These are phyloP conservation scores for Apis dorsata DNA, from an alignment of 1,140 invertebrate genomes.

Conservation along the genomic window DNA sequence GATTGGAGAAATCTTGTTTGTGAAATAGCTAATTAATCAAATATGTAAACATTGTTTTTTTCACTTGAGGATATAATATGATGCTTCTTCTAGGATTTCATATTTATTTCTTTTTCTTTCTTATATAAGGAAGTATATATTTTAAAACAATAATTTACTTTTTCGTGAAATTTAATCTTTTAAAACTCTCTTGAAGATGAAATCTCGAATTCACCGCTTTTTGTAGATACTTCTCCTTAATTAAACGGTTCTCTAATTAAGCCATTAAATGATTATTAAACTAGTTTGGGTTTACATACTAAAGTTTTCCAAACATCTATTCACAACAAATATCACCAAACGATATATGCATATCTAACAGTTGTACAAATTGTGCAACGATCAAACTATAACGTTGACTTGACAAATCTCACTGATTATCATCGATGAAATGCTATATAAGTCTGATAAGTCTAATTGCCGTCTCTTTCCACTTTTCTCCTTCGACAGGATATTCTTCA, in stretches of 20 bases:
- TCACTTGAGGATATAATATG: conserved; percentile 33
- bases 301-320: background rate
- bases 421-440: background rate
- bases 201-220: background rate
- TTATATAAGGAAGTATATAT: background rate
- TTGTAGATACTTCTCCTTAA: background rate
- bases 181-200: too few relatives aligned
- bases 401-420: background rate
- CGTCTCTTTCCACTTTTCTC: background rate
- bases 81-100: background rate
- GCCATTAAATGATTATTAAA: background rate
- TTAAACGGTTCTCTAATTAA: background rate
- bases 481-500: background rate
- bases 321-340: background rate
- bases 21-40: background rate
- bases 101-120: background rate
- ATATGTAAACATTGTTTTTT: conserved; percentile 9
- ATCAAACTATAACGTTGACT: background rate
- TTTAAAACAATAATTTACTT: background rate
- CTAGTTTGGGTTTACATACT: background rate
- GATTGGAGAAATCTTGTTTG: background rate
- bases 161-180: background rate
- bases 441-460: background rate
- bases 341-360: background rate
- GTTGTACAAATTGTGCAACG: background rate